Evolutionary conservation across 2,888 invertebrate species (phyloP).

Genomic region (Acanthococcus lagerstroemiae): DNA sequence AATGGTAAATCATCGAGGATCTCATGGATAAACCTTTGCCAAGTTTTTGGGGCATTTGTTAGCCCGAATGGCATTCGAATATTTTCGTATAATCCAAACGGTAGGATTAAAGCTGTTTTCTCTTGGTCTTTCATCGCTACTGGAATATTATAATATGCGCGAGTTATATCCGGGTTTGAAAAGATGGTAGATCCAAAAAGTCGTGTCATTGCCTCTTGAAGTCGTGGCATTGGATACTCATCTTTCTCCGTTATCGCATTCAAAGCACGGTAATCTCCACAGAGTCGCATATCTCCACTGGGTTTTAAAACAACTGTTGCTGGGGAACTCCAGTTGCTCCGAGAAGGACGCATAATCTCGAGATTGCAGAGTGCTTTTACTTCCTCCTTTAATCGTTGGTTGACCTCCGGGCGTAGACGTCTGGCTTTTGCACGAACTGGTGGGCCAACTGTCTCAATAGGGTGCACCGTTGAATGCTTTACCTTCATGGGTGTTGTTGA

Average conservation of each 20-base stretch:
- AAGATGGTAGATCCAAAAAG: too few species aligned
- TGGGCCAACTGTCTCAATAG: too few species aligned
- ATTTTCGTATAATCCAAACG: neutral
- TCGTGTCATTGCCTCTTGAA: neutral
- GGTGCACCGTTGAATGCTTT: neutral
- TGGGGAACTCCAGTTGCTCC: neutral
- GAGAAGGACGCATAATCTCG: neutral
- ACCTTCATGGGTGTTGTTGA: neutral
- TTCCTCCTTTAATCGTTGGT: too few species aligned
- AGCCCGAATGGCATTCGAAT: too few species aligned
- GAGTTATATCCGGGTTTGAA: neutral
- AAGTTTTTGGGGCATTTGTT: neutral
- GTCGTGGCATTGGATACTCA: too few species aligned
- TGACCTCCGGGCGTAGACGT: too few species aligned
- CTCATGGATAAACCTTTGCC: neutral
- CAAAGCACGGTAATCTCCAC: neutral
- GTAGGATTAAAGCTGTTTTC: too few species aligned
- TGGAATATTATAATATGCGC: neutral
- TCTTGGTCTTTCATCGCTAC: too few species aligned
- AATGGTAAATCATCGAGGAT: neutral
- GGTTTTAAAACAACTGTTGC: too few species aligned
- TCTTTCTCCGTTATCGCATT: too few species aligned
- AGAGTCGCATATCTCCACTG: neutral
- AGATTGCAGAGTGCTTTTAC: too few species aligned
- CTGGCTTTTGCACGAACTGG: too few species aligned